Conservation (phyloP, 2,888 invertebrate species). For the Oegoconia quadripuncta region DNA sequence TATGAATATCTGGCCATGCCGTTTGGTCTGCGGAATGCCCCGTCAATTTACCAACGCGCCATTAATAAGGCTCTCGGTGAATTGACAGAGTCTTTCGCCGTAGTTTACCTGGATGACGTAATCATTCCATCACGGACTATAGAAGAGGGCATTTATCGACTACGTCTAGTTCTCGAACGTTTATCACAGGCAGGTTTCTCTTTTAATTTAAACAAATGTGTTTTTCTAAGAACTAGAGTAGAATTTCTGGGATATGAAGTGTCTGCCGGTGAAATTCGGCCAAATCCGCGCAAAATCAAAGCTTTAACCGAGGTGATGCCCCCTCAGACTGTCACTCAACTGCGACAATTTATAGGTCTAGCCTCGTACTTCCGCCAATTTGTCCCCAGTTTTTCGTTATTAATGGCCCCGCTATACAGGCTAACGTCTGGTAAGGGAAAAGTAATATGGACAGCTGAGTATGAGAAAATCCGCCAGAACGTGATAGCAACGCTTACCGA, state of each 20-base stretch:
- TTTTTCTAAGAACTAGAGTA: background rate
- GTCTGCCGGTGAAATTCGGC: conserved; percentile 17
- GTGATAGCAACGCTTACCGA: conserved; percentile 17
- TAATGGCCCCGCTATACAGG: conserved; percentile 12
- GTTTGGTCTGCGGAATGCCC: conserved; percentile 15
- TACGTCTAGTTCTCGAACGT: conserved; percentile 7
- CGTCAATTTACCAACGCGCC: conserved; percentile 17
- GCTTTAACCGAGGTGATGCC: conserved; percentile 17
- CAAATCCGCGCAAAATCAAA: conserved; percentile 23
- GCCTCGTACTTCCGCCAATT: conserved; percentile 25
- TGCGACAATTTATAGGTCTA: conserved; percentile 25
- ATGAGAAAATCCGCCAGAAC: conserved; percentile 18
- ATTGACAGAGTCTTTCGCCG: conserved; percentile 7
- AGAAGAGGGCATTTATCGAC: conserved; percentile 11
- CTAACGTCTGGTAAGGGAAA: conserved; percentile 7
- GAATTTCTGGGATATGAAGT: conserved; percentile 7
- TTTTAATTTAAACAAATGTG: conserved; percentile 16
- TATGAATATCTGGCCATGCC: conserved; percentile 18
- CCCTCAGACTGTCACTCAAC: conserved; percentile 17
- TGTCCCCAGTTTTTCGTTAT: conserved; percentile 13
- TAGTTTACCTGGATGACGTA: conserved; percentile 23
- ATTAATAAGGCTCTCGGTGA: conserved; percentile 20
- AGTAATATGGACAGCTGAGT: conserved; percentile 12
- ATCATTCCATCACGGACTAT: conserved; percentile 4
- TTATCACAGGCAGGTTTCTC: conserved; percentile 20